Evolutionary conservation across 2,113 vertebrate species (phyloP).

Genomic region (Meles meles): DNA sequence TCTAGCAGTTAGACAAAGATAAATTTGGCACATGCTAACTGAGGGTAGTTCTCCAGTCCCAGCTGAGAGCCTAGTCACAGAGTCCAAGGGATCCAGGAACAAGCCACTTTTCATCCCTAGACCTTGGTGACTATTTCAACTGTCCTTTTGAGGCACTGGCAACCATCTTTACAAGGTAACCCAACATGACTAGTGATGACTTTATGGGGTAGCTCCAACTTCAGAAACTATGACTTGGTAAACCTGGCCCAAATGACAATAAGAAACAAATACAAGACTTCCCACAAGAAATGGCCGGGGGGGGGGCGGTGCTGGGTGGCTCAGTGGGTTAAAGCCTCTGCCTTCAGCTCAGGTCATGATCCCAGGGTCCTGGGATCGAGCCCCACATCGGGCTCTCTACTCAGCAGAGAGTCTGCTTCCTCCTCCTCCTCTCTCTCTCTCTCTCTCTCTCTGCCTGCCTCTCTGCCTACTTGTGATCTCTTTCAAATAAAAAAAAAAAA

Average conservation of each 20-base stretch:
- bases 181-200: background rate
- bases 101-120: background rate
- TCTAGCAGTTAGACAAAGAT: conserved; percentile 15
- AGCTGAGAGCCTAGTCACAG: background rate
- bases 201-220: background rate
- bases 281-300: background rate
- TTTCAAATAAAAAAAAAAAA: too few relatives aligned
- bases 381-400: too few relatives aligned
- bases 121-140: background rate
- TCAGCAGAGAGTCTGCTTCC: too few relatives aligned
- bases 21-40: background rate
- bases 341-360: too few relatives aligned
- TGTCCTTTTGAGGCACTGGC: background rate
- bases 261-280: background rate
- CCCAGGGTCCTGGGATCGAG: too few relatives aligned
- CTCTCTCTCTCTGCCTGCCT: too few relatives aligned
- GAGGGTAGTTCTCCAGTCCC: background rate
- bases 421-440: too few relatives aligned
- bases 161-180: conserved; percentile 22
- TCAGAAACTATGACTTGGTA: conserved; percentile 36
- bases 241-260: background rate
- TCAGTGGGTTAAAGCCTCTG: too few relatives aligned
- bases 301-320: too few relatives aligned
- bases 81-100: background rate
- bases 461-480: too few relatives aligned